phyloP scores from a whole-genome alignment of 2,888 invertebrate genomes.

The Plemyria rubiginata region DNA sequence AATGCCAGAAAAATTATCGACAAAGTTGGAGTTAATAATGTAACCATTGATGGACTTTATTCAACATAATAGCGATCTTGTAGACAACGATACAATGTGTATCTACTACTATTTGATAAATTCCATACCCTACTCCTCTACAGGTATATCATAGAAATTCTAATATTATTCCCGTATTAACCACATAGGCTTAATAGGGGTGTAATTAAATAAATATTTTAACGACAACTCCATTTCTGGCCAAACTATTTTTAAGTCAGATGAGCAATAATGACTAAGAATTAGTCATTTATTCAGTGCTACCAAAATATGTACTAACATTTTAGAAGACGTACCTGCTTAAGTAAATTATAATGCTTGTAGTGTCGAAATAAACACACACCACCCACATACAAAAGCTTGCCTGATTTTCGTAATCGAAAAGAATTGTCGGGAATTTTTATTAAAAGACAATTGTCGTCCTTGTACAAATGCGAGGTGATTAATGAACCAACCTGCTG shows the following conservation, averaged over 20 bases:
- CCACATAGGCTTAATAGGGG: too few species aligned
- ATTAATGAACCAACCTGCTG: conserved; percentile 67
- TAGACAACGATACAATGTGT: conserved; percentile 12
- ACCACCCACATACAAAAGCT: conserved; percentile 22
- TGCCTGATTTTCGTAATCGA: conserved; percentile 33
- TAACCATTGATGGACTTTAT: conserved; percentile 11
- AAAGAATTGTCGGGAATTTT: conserved; percentile 48
- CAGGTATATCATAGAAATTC: too few species aligned
- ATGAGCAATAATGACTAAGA: background rate
- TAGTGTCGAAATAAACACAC: conserved; percentile 20
- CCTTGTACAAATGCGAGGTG: conserved; percentile 72
- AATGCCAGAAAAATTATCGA: conserved; percentile 14
- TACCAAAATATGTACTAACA: background rate
- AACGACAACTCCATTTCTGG: background rate
- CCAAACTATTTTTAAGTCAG: background rate
- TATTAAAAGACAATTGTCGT: conserved; percentile 56
- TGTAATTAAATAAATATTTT: too few species aligned
- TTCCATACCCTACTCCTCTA: background rate
- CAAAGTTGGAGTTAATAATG: conserved; percentile 18
- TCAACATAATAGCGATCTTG: conserved; percentile 16
- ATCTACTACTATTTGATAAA: background rate
- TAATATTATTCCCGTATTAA: too few species aligned
- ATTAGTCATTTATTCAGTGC: background rate
- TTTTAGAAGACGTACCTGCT: background rate
- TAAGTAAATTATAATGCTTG: background rate